Conservation (phyloP, 2,113 vertebrate genomes). For the Galemys pyrenaicus region DNA sequence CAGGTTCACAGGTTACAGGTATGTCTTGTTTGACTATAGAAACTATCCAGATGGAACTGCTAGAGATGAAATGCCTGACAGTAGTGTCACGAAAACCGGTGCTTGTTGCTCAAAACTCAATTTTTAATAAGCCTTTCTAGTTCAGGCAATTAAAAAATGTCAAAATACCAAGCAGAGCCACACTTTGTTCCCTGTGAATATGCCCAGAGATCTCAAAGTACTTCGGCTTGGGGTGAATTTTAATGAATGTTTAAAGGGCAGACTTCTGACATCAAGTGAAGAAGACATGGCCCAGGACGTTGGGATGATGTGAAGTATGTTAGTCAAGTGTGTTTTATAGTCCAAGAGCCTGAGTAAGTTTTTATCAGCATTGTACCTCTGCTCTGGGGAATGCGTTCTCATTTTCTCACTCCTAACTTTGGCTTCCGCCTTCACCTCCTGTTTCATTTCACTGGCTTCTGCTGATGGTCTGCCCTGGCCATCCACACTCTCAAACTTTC, state of each 20-base stretch:
- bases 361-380: conserved; percentile 15
- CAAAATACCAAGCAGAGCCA: not conserved
- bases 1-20: not conserved
- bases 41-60: no score
- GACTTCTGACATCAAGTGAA: not conserved
- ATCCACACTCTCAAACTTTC: not conserved
- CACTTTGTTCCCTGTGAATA: rapidly evolving
- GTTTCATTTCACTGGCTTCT: not conserved
- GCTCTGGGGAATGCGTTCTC: not conserved
- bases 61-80: not conserved
- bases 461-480: not conserved
- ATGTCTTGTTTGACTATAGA: not conserved
- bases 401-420: not conserved
- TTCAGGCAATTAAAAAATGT: not conserved
- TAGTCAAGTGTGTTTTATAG: not conserved
- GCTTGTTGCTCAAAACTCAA: not conserved
- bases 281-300: not conserved
- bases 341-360: not conserved
- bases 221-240: not conserved
- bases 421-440: not conserved
- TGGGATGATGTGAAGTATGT: not conserved
- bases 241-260: not conserved
- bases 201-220: not conserved
- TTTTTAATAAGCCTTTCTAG: conserved; percentile 1
- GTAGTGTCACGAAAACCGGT: not conserved